phyloP scores from a whole-genome alignment of 1,140 invertebrate species.

The Lethrus apterus region DNA sequence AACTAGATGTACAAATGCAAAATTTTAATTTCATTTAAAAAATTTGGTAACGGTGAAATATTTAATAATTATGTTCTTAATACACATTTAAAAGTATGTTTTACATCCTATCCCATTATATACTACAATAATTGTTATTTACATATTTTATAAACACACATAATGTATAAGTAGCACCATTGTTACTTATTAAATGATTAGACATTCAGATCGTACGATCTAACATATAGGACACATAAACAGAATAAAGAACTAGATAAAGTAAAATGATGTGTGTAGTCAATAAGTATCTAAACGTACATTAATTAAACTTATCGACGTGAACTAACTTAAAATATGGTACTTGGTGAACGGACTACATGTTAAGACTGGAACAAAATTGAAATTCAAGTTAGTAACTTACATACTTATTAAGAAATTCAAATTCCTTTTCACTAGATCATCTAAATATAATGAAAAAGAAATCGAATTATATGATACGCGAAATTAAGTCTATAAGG shows the following conservation, averaged over 20 bases:
- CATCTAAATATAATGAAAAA: conserved; percentile 27
- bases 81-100: conserved; percentile 2
- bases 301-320: too few species aligned
- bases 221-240: background rate
- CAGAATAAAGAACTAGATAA: background rate
- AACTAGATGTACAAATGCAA: background rate
- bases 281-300: conserved; percentile 3
- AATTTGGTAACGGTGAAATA: conserved; percentile 12
- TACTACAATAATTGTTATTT: conserved; percentile 14
- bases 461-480: conserved; percentile 22
- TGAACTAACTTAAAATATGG: too few species aligned
- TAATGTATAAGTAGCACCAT: conserved; percentile 9
- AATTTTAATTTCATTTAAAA: background rate
- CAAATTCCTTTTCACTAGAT: conserved; percentile 33
- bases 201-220: background rate
- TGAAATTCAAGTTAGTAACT: too few species aligned
- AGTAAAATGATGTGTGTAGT: background rate
- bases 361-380: too few species aligned
- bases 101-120: conserved; percentile 12
- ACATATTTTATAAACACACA: conserved; percentile 13
- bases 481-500: conserved; percentile 1
- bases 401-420: conserved; percentile 13
- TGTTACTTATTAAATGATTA: conserved; percentile 7
- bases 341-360: too few species aligned
- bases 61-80: background rate